A percentile compares a stretch with the other conserved stretches of the same genome.
Evolutionary conservation across 2,113 vertebrate genomes (phyloP).

Genomic region (Microcebus lehilahytsara): DNA sequence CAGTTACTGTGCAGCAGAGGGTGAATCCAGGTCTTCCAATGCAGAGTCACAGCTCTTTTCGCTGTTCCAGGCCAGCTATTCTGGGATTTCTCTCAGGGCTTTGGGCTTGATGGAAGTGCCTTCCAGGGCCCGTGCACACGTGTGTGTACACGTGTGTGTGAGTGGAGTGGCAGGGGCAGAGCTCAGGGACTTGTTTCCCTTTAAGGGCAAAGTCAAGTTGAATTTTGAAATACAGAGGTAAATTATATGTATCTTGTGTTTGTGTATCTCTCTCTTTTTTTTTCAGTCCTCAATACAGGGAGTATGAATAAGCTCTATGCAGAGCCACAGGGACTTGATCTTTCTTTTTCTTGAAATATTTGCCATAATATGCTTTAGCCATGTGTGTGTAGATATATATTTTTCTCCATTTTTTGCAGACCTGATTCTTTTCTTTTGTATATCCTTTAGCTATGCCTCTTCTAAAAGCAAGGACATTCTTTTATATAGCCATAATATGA

Average conservation of each 20-base stretch:
- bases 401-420: not conserved
- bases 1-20: not conserved
- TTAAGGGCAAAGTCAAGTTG: constrained; percentile 22
- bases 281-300: not conserved
- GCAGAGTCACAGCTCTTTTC: not conserved
- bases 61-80: not conserved
- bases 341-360: constrained; percentile 44
- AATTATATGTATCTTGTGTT: not conserved
- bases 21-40: not conserved
- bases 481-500: not conserved
- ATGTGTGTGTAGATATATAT: not conserved
- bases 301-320: not conserved
- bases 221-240: constrained; percentile 34
- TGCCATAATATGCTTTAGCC: not conserved
- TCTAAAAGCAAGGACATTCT: constrained; percentile 1
- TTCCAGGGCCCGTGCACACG: not conserved
- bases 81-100: not conserved
- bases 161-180: not conserved
- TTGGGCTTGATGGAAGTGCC: not conserved
- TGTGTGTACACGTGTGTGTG: too few relatives aligned
- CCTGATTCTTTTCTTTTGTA: not conserved
- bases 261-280: not conserved
- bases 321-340: constrained; percentile 1
- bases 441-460: not conserved
- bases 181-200: not conserved